Evolutionary conservation across 2,888 invertebrate genomes (phyloP).

Genomic region (Euphydryas editha): DNA sequence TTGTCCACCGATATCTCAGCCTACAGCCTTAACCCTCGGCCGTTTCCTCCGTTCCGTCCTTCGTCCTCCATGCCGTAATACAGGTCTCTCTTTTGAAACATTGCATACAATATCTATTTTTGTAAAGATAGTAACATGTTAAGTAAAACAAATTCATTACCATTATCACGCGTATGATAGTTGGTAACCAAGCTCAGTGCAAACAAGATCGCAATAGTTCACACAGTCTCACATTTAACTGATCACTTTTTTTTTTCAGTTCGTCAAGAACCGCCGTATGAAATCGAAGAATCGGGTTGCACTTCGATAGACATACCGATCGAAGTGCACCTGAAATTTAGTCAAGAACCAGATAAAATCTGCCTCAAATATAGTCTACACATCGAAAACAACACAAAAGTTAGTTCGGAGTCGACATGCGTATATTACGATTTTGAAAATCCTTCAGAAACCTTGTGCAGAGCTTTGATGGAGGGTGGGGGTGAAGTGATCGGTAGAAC

Average conservation of each 20-base stretch:
- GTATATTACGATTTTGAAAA: slow-evolving; percentile 75
- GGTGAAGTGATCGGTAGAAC: slow-evolving; percentile 68
- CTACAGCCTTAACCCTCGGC: too few species aligned
- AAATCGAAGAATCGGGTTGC: slow-evolving; percentile 78
- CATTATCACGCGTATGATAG: slow-evolving; percentile 64
- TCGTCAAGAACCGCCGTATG: slow-evolving; percentile 79
- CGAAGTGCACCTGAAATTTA: slow-evolving; percentile 76
- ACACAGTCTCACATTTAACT: slow-evolving; percentile 36
- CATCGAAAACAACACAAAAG: slow-evolving; percentile 70
- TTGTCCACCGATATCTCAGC: too few species aligned
- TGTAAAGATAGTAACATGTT: slow-evolving; percentile 41
- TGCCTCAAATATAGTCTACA: slow-evolving; percentile 71
- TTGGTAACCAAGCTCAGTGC: slow-evolving; percentile 45
- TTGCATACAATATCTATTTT: slow-evolving; percentile 2
- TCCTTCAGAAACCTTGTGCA: slow-evolving; percentile 67
- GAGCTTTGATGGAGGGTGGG: slow-evolving; percentile 71
- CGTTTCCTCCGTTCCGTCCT: too few species aligned
- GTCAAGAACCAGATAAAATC: slow-evolving; percentile 72
- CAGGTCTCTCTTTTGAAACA: too few species aligned
- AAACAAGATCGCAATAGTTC: slow-evolving; percentile 50
- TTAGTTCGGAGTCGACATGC: slow-evolving; percentile 67
- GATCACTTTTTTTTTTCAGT: slow-evolving; percentile 54
- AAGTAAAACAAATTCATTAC: slow-evolving; percentile 55
- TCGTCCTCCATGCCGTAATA: too few species aligned
- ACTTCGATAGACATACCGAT: slow-evolving; percentile 77